A percentile compares a stretch with the other conserved stretches of the same genome.
These are phyloP conservation scores for Stylophora pistillata DNA, from an alignment of 64 coral and sea anemone genomes.

Conservation along the genomic window DNA sequence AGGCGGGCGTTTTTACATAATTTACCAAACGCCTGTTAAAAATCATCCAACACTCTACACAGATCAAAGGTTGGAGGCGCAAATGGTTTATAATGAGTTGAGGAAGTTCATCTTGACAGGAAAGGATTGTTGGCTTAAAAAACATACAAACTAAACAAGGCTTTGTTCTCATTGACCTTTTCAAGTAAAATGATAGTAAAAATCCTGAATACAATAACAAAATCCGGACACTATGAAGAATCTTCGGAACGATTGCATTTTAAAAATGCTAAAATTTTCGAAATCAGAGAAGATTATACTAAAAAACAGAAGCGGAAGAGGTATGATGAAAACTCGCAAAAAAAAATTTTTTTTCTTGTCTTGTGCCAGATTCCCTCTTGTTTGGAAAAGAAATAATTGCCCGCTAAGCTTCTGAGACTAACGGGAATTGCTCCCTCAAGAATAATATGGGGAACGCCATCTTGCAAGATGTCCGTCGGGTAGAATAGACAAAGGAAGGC, in stretches of 20 bases:
- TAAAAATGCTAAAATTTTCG: not conserved
- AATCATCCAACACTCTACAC: not conserved
- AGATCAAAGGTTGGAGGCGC: not conserved
- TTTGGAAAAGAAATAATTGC: not conserved
- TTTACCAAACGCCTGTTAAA: not conserved
- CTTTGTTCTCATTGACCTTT: not conserved
- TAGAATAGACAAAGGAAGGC: not conserved
- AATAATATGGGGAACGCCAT: not conserved
- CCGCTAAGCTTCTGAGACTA: not conserved
- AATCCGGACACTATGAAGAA: not conserved
- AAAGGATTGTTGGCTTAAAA: not conserved
- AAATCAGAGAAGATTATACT: no score
- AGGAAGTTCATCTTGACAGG: not conserved
- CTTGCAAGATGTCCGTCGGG: not conserved
- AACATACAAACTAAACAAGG: not conserved
- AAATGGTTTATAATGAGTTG: not conserved
- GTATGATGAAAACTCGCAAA: not conserved
- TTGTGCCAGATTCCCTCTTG: not conserved
- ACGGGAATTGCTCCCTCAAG: slow-evolving; percentile 11
- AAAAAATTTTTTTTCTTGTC: not conserved
- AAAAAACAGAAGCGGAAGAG: not conserved
- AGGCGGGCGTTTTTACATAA: not conserved
- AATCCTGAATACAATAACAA: not conserved
- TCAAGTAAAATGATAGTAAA: slow-evolving; percentile 5
- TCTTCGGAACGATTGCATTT: not conserved